Percentiles rank a stretch among this genome's conserved stretches.
phyloP scores from a whole-genome alignment of 2,797 vertebrate species.

The Distichodus sexfasciatus region DNA sequence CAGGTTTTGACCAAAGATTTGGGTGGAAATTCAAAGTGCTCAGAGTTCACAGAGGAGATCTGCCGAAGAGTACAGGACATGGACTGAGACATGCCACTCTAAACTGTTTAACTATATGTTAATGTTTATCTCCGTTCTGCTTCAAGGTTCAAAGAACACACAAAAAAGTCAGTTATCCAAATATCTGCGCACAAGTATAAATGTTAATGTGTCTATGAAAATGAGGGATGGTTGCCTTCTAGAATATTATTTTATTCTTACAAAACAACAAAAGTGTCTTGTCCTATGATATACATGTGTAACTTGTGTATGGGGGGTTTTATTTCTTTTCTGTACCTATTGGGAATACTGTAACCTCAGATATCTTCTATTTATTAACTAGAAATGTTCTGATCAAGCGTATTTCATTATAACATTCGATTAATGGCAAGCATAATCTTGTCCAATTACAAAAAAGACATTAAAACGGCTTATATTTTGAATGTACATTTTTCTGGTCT shows the following conservation, averaged over 20 bases:
- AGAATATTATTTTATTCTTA: slow-evolving; percentile 50
- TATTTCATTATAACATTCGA: slow-evolving; percentile 25
- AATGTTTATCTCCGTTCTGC: slow-evolving; percentile 5
- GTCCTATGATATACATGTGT: slow-evolving; percentile 46
- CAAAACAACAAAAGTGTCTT: slow-evolving; percentile 51
- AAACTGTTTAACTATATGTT: no score
- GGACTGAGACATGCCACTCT: slow-evolving; percentile 52
- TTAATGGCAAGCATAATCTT: slow-evolving; percentile 27
- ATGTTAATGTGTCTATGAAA: slow-evolving; percentile 51
- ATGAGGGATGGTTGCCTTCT: slow-evolving; percentile 31
- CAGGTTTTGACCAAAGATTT: slow-evolving; percentile 92
- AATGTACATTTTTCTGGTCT: slow-evolving; percentile 17
- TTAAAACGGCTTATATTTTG: slow-evolving; percentile 51
- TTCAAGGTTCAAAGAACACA: slow-evolving; percentile 17
- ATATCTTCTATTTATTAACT: slow-evolving; percentile 59
- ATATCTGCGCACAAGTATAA: slow-evolving; percentile 58
- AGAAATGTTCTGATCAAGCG: slow-evolving; percentile 30
- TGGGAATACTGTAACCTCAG: slow-evolving; percentile 41
- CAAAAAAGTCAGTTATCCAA: slow-evolving; percentile 36
- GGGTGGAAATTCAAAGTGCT: slow-evolving; percentile 91
- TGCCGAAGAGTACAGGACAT: slow-evolving; percentile 82
- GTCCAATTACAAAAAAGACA: slow-evolving; percentile 29
- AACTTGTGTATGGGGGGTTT: slow-evolving; percentile 31
- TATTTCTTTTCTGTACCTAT: slow-evolving; percentile 42
- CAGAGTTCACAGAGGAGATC: slow-evolving; percentile 91